Conservation (phyloP, 2,797 vertebrate genomes). For the Halcyon smyrnensis region DNA sequence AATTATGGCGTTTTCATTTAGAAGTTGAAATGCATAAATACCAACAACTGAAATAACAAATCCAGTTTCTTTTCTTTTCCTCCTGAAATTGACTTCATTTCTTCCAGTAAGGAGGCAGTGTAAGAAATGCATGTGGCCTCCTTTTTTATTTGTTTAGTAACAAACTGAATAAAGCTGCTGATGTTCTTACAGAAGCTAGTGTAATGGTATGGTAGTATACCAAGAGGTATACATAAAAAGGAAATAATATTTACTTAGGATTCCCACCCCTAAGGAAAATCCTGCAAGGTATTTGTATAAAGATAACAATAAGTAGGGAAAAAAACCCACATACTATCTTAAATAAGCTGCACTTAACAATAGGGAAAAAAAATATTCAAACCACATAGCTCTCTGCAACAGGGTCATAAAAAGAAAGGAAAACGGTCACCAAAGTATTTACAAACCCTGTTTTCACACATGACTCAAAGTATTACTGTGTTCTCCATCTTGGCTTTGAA, state of each 20-base stretch:
- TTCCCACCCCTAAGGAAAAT: neutral
- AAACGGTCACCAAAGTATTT: conserved; percentile 10
- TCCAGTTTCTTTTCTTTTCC: neutral
- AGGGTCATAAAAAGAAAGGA: neutral
- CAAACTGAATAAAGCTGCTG: neutral
- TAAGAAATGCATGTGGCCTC: neutral
- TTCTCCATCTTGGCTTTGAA: conserved; percentile 31
- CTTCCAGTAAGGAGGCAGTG: neutral
- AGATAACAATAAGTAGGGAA: neutral
- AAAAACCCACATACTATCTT: conserved; percentile 8
- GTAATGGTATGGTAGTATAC: neutral
- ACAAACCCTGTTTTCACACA: conserved; percentile 11
- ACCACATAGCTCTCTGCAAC: neutral
- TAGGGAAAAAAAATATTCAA: neutral
- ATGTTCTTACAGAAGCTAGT: neutral
- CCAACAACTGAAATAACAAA: neutral
- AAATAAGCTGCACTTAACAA: conserved; percentile 24
- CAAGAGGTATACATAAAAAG: neutral
- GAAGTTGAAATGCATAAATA: neutral
- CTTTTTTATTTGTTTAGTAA: neutral
- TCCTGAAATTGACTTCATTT: neutral
- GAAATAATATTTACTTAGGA: neutral
- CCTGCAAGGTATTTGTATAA: conserved; percentile 1
- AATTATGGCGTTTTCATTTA: neutral
- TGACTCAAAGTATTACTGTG: neutral